These are phyloP conservation scores for Epizoanthus scotinus DNA, from an alignment of 92 coral and sea anemone genomes.

Conservation along the genomic window DNA sequence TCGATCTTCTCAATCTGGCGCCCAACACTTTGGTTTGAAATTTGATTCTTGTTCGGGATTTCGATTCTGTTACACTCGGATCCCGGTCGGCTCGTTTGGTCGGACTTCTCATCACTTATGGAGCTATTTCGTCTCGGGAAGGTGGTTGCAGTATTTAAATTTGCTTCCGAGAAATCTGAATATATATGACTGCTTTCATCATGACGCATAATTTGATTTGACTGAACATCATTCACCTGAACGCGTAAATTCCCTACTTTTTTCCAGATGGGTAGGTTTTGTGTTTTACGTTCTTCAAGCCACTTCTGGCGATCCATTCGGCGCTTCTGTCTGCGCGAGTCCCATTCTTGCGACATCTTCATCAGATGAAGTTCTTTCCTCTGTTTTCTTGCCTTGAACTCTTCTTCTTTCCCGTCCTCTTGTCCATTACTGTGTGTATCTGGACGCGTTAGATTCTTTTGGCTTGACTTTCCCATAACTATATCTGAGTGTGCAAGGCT, in stretches of 20 bases:
- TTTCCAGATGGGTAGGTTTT: constrained; percentile 64
- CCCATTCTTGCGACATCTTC: constrained; percentile 92
- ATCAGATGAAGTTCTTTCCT: constrained; percentile 77
- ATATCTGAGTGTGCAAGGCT: not conserved
- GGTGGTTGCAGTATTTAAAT: constrained; percentile 29
- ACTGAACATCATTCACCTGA: constrained; percentile 52
- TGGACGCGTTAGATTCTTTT: constrained; percentile 2
- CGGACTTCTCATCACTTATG: not conserved
- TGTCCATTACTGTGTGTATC: constrained; percentile 19
- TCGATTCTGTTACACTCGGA: not conserved
- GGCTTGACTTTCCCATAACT: constrained; percentile 33
- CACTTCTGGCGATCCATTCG: constrained; percentile 83
- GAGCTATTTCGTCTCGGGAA: constrained; percentile 6
- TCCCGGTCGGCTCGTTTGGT: not conserved
- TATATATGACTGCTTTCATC: constrained; percentile 27
- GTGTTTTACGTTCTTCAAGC: constrained; percentile 82
- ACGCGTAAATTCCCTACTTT: constrained; percentile 71
- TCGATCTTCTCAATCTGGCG: constrained; percentile 4
- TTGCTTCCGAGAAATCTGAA: constrained; percentile 38
- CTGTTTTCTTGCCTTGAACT: constrained; percentile 46
- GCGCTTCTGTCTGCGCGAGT: constrained; percentile 79
- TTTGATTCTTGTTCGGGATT: not conserved
- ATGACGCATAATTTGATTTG: constrained; percentile 41
- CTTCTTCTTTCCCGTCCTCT: constrained; percentile 26
- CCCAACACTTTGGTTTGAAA: not conserved